These are phyloP conservation scores for Drosophila birchii DNA, from an alignment of 2,888 invertebrate genomes.

Conservation along the genomic window DNA sequence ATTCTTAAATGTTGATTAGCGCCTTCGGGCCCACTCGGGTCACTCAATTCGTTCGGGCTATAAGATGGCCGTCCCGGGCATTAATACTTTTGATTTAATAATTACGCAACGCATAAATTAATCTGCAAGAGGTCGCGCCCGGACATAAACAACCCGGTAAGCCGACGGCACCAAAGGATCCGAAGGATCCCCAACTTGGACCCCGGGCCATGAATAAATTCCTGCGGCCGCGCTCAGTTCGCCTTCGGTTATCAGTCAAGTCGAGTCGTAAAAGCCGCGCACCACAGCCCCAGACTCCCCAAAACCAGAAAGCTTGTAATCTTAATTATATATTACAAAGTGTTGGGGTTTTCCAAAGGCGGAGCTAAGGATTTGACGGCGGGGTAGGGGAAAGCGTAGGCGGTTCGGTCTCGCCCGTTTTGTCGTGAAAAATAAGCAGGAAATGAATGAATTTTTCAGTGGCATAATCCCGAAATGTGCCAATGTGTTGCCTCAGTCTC, in stretches of 20 bases:
- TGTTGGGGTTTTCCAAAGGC: conserved; percentile 55
- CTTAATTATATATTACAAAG: conserved; percentile 81
- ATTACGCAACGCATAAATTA: conserved; percentile 65
- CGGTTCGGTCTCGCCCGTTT: conserved; percentile 38
- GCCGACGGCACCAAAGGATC: conserved; percentile 45
- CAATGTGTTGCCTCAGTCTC: conserved; percentile 69
- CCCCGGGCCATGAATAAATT: conserved; percentile 69
- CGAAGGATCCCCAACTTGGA: conserved; percentile 13
- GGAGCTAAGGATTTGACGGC: neutral
- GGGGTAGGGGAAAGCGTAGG: neutral
- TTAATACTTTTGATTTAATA: conserved; percentile 65
- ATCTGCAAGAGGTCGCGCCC: conserved; percentile 49
- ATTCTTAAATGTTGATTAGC: conserved; percentile 40
- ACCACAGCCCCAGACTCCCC: conserved; percentile 39
- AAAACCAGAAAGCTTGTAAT: conserved; percentile 77
- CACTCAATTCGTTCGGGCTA: conserved; percentile 14
- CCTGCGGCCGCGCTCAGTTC: conserved; percentile 45
- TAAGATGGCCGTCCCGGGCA: conserved; percentile 29
- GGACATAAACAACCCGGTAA: conserved; percentile 62
- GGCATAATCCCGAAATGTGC: conserved; percentile 76
- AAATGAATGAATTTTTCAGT: conserved; percentile 80
- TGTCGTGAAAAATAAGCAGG: conserved; percentile 68
- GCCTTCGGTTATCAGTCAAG: conserved; percentile 76
- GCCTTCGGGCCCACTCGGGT: conserved; percentile 13
- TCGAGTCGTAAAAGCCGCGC: conserved; percentile 58